Evolutionary conservation across 2,797 vertebrate species (phyloP).

Genomic region (Leucoraja ocellata): DNA sequence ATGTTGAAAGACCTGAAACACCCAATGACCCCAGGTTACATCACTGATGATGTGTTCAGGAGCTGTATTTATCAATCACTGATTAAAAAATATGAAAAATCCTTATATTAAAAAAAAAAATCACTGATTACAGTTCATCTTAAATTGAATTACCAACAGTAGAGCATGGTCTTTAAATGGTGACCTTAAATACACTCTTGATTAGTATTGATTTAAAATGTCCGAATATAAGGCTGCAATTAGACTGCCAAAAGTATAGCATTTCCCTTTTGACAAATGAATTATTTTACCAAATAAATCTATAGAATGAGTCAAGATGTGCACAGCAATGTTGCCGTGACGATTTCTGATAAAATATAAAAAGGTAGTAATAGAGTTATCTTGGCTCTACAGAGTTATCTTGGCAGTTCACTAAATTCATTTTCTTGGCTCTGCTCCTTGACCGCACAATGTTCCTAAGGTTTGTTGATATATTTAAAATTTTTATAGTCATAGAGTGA

Average conservation of each 20-base stretch:
- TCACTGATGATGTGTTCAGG: too few species aligned
- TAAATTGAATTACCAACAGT: neutral
- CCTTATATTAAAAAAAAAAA: neutral
- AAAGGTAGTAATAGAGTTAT: neutral
- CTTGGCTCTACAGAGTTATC: neutral
- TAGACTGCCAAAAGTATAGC: neutral
- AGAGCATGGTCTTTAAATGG: neutral
- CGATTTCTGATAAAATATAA: neutral
- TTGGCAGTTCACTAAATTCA: neutral
- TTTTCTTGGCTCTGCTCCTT: neutral
- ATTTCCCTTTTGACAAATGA: neutral
- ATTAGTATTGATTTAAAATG: neutral
- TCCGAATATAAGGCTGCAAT: neutral
- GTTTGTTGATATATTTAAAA: neutral
- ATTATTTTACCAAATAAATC: neutral
- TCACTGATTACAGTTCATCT: neutral
- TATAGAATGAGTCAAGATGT: neutral
- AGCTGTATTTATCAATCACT: neutral
- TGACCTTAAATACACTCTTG: neutral
- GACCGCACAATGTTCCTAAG: neutral
- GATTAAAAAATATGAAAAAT: neutral
- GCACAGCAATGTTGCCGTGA: neutral
- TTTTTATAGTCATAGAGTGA: too few species aligned
- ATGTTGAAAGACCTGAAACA: too few species aligned
- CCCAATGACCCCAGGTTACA: too few species aligned